These are phyloP conservation scores for Noctua pronuba DNA, from an alignment of 2,888 invertebrate genomes.

Conservation along the genomic window DNA sequence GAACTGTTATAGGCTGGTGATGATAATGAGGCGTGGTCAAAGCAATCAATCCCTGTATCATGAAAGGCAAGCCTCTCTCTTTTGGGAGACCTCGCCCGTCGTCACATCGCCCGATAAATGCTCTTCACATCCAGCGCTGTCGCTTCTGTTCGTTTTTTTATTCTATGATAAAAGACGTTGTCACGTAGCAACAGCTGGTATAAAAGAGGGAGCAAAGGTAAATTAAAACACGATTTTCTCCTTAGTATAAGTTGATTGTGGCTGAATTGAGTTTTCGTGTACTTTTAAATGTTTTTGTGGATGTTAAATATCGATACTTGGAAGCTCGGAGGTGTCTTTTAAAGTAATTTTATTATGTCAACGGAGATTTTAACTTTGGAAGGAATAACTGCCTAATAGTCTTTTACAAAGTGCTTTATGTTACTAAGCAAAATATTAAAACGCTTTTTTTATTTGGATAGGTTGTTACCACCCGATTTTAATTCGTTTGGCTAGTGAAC, in stretches of 20 bases:
- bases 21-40: neutral
- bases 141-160: constrained; percentile 14
- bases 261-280: constrained; percentile 44
- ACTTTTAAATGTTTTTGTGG: constrained; percentile 31
- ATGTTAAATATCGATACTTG: constrained; percentile 29
- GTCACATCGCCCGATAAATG: neutral
- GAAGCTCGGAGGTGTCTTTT: constrained; percentile 10
- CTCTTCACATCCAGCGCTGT: neutral
- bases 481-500: neutral
- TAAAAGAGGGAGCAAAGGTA: constrained; percentile 35
- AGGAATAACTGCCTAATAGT: neutral
- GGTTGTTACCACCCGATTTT: neutral
- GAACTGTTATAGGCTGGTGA: neutral
- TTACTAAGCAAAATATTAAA: constrained; percentile 8
- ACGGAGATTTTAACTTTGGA: constrained; percentile 6
- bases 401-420: constrained; percentile 25
- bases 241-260: constrained; percentile 46
- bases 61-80: neutral
- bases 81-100: neutral
- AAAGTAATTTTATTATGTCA: constrained; percentile 23
- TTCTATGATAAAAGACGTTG: constrained; percentile 32
- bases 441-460: neutral
- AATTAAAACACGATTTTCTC: constrained; percentile 63
- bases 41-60: neutral
- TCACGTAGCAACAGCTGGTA: constrained; percentile 57